Conservation (phyloP, 2,888 invertebrate genomes). For the Acanthosepion lycidas region DNA sequence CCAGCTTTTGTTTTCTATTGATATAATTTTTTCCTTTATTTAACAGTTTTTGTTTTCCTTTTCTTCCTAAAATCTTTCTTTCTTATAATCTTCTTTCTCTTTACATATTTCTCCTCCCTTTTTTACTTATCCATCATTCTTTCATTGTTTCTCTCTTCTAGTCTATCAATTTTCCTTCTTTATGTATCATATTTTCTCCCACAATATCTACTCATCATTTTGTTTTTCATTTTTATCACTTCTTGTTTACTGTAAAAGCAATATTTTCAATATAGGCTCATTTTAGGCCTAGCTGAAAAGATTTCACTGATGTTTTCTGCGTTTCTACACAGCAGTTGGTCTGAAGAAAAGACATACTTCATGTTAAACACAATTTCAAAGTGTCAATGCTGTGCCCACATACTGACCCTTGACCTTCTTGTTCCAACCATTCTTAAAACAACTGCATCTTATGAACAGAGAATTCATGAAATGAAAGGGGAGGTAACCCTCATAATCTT, state of each 20-base stretch:
- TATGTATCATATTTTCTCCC: not conserved
- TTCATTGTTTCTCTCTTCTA: not conserved
- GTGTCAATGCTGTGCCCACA: not conserved
- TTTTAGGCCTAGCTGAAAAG: not conserved
- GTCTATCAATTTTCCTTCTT: not conserved
- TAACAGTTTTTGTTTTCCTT: not conserved
- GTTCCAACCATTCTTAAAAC: not conserved
- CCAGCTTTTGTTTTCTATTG: no score
- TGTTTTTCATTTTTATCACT: not conserved
- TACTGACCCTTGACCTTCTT: not conserved
- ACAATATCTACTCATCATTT: not conserved
- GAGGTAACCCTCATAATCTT: not conserved
- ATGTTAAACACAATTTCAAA: not conserved
- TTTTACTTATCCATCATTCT: not conserved
- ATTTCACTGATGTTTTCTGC: not conserved
- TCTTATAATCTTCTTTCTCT: not conserved
- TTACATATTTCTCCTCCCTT: not conserved
- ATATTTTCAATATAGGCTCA: conserved; percentile 18
- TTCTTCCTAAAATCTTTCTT: not conserved
- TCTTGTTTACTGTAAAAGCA: not conserved
- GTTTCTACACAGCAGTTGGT: not conserved
- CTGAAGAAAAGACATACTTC: not conserved
- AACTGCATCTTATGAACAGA: not conserved
- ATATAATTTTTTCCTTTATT: no score
- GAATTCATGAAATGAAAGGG: not conserved